phyloP scores from a whole-genome alignment of 2,113 vertebrate genomes.

The Ameiurus melas region DNA sequence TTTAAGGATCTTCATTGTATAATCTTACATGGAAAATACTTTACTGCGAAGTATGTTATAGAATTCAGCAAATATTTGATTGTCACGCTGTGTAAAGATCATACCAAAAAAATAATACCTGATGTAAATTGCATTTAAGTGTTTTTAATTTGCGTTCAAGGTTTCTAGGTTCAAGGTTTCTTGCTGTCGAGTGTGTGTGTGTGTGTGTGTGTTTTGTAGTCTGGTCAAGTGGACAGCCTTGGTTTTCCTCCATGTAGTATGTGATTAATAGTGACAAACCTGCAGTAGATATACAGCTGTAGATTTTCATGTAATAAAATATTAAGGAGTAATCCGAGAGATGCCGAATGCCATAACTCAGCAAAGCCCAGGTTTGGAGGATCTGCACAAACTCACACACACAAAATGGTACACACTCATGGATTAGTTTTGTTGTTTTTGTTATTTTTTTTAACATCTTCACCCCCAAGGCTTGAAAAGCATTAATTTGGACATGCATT shows the following conservation, averaged over 20 bases:
- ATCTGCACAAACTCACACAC: conserved; percentile 31
- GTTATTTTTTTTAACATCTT: conserved; percentile 75
- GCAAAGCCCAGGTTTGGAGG: conserved; percentile 68
- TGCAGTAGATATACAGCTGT: conserved; percentile 63
- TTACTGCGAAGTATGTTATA: not conserved
- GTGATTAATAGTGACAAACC: conserved; percentile 74
- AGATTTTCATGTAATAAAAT: conserved; percentile 77
- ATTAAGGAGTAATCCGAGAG: conserved; percentile 73
- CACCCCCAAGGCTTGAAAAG: conserved; percentile 63
- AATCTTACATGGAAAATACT: not conserved
- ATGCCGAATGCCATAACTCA: conserved; percentile 77
- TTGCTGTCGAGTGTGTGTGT: not conserved
- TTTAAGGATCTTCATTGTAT: not conserved
- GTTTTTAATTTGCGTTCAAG: not conserved
- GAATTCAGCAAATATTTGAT: not conserved
- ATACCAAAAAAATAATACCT: too few relatives aligned
- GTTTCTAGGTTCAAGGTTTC: conserved; percentile 41
- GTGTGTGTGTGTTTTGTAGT: conserved; percentile 22
- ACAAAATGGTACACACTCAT: conserved; percentile 52
- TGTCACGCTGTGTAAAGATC: too few relatives aligned
- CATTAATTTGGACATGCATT: conserved; percentile 74
- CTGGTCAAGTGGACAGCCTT: conserved; percentile 52
- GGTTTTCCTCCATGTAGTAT: conserved; percentile 55
- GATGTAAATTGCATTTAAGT: not conserved
- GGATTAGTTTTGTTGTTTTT: conserved; percentile 66